Percentiles rank a stretch among this genome's conserved stretches.
These are phyloP conservation scores for Prionailurus bengalensis DNA, from an alignment of 2,113 vertebrate genomes.

Conservation along the genomic window DNA sequence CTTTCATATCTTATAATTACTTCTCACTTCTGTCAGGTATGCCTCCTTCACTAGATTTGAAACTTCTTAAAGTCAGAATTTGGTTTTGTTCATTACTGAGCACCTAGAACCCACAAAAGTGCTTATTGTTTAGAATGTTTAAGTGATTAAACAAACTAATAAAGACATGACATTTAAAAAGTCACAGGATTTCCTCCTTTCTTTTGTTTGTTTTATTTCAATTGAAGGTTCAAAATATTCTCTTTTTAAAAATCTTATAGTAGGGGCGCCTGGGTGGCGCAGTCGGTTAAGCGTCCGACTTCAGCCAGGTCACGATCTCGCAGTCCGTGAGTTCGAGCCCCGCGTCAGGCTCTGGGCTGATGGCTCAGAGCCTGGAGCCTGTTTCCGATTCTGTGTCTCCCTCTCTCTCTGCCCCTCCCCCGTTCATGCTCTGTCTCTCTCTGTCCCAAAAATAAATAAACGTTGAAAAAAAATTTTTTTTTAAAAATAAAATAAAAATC, in stretches of 20 bases:
- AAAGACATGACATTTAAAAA: neutral
- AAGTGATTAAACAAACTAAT: neutral
- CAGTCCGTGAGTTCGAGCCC: too few species aligned
- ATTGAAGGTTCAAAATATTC: neutral
- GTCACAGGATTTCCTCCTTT: rapidly evolving
- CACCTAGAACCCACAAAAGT: neutral
- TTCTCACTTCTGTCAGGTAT: neutral
- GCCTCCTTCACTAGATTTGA: neutral
- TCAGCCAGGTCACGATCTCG: too few species aligned
- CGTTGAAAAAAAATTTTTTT: too few species aligned
- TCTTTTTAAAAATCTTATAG: neutral
- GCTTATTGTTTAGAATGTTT: neutral
- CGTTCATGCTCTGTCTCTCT: too few species aligned
- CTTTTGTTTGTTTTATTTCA: neutral
- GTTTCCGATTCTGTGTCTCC: too few species aligned
- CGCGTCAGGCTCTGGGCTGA: too few species aligned
- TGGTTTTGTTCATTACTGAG: neutral
- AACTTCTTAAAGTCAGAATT: neutral
- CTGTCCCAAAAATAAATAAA: too few species aligned
- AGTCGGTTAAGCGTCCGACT: too few species aligned
- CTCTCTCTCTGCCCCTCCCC: too few species aligned
- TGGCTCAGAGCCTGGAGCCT: too few species aligned
- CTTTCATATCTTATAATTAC: neutral
- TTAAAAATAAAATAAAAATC: neutral
- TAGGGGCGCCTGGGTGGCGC: too few species aligned